Evolutionary conservation across 2,113 vertebrate genomes (phyloP).

Genomic region (Carassius gibelio): DNA sequence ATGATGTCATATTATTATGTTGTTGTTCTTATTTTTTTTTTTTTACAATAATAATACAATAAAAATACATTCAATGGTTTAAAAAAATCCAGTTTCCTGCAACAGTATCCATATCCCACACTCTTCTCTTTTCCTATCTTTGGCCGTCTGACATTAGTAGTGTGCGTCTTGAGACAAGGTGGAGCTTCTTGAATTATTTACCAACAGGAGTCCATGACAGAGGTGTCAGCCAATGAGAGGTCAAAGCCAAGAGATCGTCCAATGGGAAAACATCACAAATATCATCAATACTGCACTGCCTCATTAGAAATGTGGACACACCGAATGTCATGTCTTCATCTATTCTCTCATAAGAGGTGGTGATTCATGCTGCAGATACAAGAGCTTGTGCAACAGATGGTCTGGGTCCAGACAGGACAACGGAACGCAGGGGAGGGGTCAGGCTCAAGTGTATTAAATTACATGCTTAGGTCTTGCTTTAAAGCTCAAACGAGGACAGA

Average conservation of each 20-base stretch:
- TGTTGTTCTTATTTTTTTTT: too few relatives aligned
- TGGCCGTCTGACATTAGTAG: constrained; percentile 8
- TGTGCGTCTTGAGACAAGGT: constrained; percentile 25
- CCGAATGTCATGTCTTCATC: not conserved
- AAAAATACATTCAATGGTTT: too few relatives aligned
- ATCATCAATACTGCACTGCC: constrained; percentile 48
- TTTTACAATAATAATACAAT: too few relatives aligned
- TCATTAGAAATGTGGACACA: constrained; percentile 33
- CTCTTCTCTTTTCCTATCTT: not conserved
- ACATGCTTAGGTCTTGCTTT: constrained; percentile 8
- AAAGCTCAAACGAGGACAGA: not conserved
- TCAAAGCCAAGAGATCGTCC: not conserved
- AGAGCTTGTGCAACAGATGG: constrained; percentile 31
- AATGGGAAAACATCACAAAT: constrained; percentile 6
- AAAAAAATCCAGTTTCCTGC: not conserved
- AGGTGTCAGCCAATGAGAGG: constrained; percentile 44
- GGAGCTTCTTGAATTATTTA: constrained; percentile 58
- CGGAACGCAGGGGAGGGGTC: constrained; percentile 2
- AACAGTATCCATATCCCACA: not conserved
- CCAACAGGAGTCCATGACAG: constrained; percentile 42
- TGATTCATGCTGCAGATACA: not conserved
- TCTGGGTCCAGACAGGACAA: constrained; percentile 25
- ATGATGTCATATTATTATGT: too few relatives aligned
- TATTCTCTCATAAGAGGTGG: not conserved
- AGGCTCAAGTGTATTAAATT: constrained; percentile 37